Evolutionary conservation across 2,797 vertebrate genomes (phyloP).

Genomic region (Myripristis jacobus): DNA sequence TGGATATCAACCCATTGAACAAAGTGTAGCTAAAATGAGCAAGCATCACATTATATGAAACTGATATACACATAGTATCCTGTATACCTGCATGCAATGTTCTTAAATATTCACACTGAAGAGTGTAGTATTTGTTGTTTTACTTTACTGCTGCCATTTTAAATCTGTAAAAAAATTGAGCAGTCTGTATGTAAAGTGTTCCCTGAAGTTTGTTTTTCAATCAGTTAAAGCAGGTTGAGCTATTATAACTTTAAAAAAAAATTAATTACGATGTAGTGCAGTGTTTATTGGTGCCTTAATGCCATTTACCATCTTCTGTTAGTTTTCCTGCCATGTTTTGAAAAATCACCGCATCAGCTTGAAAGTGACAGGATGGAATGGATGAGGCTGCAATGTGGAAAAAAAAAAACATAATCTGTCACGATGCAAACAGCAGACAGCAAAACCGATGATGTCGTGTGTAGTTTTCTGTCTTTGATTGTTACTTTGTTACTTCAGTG

Average conservation of each 20-base stretch:
- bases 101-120: not conserved
- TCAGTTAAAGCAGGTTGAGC: not conserved
- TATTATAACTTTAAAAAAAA: not conserved
- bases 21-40: not conserved
- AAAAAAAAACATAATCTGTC: too few species aligned
- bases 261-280: not conserved
- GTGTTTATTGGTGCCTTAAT: not conserved
- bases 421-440: not conserved
- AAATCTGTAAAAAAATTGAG: not conserved
- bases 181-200: not conserved
- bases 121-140: not conserved
- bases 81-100: not conserved
- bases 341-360: not conserved
- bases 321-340: not conserved
- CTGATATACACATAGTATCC: not conserved
- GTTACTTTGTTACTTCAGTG: not conserved
- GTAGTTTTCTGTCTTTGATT: not conserved
- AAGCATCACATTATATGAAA: not conserved
- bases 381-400: too few species aligned
- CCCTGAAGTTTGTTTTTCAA: not conserved
- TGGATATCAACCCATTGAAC: slow-evolving; percentile 31
- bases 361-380: not conserved
- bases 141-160: not conserved
- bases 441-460: not conserved
- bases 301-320: not conserved